Base-by-base conservation (phyloP, 1,140 invertebrate species). In the Lordiphosa stackelbergi region DNA sequence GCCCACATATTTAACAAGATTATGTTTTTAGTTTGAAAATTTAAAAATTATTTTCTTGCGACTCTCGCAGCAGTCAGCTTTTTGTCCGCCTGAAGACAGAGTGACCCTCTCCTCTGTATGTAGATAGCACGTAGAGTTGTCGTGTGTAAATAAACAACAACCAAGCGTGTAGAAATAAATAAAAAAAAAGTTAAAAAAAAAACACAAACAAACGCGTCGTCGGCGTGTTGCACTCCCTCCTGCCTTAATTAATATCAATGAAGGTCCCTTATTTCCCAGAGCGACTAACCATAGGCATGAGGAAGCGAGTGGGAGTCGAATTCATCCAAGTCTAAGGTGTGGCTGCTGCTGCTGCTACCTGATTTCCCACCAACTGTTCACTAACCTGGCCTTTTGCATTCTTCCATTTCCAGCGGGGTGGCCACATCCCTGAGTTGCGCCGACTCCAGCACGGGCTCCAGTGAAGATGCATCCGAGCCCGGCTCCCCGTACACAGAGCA, bases 391-490 rank as follows among this genome's bases (percentile, higher is more conserved):
- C 47, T 5, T 59, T 22, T 42, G 9, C 13, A 31, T 49, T 22
- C 22, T 6, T 49, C 53, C 28, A 31, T 45, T 78, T 85, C 62
- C 89, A 94, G 93, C 90, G 93, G 93, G 36, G 92, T 93, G 43
- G 92, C 79, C 64, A 87, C 92, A 37, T 90, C 92, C 19, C 89
- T 91, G 47, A 91, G 92, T 57, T 93, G 92, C 71, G 91, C 92
- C 10, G 92, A 93, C 68, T 90, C 89, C 79, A 92, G 91, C 81
- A 92, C 92, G 66, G 91, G 91, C 28, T 92, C 91, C 47, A 93
- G 92, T 85, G 93, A 93, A 87, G 93, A 93, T 88, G 93, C 93
- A 70, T 93, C 94, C 56, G 94, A 95, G 87, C 94, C 94, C 28
- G 93, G 93, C 28, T 95, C 94, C 36, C 94, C 94, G 60, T 93